Evolutionary conservation across 37 sponge, comb jelly and placozoan species (phyloP), one percentile per base, ranked within the genome.

Genomic region (Ephydatia muelleri): DNA sequence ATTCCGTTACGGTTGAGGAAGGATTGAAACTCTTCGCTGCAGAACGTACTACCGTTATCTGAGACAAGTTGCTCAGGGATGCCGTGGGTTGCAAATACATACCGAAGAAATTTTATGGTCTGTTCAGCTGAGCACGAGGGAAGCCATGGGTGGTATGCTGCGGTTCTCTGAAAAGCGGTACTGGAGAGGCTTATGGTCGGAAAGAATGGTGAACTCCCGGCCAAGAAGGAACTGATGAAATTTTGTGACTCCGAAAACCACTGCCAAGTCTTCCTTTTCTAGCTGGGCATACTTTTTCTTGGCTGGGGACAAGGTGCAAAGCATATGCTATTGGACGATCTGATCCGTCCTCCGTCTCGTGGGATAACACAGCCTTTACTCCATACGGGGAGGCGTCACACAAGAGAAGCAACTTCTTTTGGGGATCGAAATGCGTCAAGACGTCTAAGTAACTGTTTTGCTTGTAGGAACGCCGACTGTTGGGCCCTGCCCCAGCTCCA

Each of bases 151-250:
- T 0, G 86, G 78, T 25, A 68, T 40, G 22, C 37, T 72, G 19
- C 33, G 38, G 36, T 21, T 68, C 35, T 78, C 72, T 40, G 26
- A 40, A 0, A 85, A 78, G 34, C 77, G 16, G 34, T 85, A 47
- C 33, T 78, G 79, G 9, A 77, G 57, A 9, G 86, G 79, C 57
- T 85, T 85, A 79, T 85, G 86, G 71, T 85, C 86, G 21, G 86
- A 78, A 25, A 70, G 34, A 49, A 85, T 78, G 25, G 32, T 49
- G 33, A 85, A 85, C 29, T 40, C 27, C 5, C 72, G 49, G 0
- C 86, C 78, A 27, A 37, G 38, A 14, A 84, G 21, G 31, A 70
- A 84, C 49, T 84, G 85, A 40, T 67, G 69, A 68, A 84, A 76
- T 3, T n/a, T 40, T 37, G 65, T 76, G 26, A 85, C 72, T 23